phyloP scores from a whole-genome alignment of 2,888 invertebrate genomes.

The Leptarthrus brevirostris region DNA sequence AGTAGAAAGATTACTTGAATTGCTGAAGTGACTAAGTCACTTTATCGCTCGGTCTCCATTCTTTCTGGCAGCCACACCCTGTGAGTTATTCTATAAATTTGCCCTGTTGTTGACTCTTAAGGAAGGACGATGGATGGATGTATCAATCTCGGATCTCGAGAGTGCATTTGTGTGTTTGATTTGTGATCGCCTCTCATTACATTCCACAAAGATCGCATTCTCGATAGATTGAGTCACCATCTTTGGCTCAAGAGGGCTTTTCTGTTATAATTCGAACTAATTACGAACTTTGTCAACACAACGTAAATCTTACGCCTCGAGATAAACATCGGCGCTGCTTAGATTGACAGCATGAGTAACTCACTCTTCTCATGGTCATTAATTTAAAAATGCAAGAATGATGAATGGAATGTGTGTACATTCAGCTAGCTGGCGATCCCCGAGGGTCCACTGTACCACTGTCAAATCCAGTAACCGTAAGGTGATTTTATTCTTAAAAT shows the following conservation, averaged over 20 bases:
- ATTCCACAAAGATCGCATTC: conserved; percentile 2
- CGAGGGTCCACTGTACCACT: conserved; percentile 11
- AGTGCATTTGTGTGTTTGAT: conserved; percentile 19
- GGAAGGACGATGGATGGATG: conserved; percentile 28
- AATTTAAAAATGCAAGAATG: conserved; percentile 41
- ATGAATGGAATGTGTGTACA: conserved; percentile 31
- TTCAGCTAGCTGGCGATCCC: conserved; percentile 1
- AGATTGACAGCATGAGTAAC: conserved; percentile 40
- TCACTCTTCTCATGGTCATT: conserved; percentile 33
- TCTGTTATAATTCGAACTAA: conserved; percentile 16
- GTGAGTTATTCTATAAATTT: conserved; percentile 32
- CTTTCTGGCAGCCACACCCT: conserved; percentile 14
- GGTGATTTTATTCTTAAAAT: conserved; percentile 34
- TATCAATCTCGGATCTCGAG: too few relatives aligned
- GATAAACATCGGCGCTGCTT: background rate
- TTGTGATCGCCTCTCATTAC: conserved; percentile 8
- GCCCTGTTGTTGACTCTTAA: background rate
- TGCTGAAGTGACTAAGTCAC: conserved; percentile 39
- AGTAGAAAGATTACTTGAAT: conserved; percentile 25
- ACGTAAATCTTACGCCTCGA: conserved; percentile 16
- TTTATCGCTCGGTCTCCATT: background rate
- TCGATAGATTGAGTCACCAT: background rate
- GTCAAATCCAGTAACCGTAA: background rate
- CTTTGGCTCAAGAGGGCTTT: conserved; percentile 2
- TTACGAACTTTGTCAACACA: conserved; percentile 39